phyloP scores from a whole-genome alignment of 2,113 vertebrate genomes.

The Syrrhaptes paradoxus region DNA sequence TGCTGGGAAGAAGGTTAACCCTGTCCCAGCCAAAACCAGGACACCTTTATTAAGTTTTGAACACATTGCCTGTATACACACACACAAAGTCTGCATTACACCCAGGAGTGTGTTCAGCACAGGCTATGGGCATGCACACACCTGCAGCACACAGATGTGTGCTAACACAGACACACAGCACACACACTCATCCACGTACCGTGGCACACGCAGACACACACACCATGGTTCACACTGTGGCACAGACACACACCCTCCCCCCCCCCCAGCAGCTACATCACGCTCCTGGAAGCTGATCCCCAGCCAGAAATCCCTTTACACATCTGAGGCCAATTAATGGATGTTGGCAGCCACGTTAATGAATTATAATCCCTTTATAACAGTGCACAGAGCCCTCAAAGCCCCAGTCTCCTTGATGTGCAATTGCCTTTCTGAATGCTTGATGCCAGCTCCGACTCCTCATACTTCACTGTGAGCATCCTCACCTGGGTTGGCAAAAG shows the following conservation, averaged over 20 bases:
- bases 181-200: rapidly evolving
- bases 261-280: background rate
- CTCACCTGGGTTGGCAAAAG: rapidly evolving
- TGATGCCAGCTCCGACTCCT: background rate
- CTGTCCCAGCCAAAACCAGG: too few relatives aligned
- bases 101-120: rapidly evolving
- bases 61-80: too few relatives aligned
- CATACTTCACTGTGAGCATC: background rate
- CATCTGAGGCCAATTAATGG: background rate
- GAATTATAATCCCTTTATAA: background rate
- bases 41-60: background rate
- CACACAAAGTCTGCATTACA: background rate
- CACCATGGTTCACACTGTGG: rapidly evolving
- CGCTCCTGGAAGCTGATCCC: background rate
- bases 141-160: background rate
- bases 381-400: background rate
- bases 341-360: background rate
- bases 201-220: background rate
- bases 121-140: background rate
- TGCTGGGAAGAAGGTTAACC: background rate
- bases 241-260: background rate
- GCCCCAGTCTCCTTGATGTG: background rate
- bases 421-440: background rate
- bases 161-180: background rate
- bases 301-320: background rate